Conservation (phyloP, 2,113 vertebrate genomes). For the Phylloscopus trochilus region DNA sequence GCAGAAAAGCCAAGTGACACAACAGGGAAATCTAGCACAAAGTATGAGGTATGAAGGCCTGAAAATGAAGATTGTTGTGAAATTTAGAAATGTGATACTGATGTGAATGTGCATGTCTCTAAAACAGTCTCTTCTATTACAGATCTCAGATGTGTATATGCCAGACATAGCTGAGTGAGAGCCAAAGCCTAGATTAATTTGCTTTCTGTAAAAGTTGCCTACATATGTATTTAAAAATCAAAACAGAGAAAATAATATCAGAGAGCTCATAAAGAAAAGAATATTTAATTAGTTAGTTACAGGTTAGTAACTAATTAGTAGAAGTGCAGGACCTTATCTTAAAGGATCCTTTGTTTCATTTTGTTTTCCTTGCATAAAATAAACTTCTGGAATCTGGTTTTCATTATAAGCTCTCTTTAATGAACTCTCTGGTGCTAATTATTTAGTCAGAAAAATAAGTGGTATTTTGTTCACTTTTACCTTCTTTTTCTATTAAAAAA, state of each 20-base stretch:
- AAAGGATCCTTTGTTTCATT: not conserved
- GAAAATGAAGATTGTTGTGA: conserved; percentile 8
- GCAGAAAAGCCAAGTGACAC: conserved; percentile 4
- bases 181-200: conserved; percentile 34
- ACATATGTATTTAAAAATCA: not conserved
- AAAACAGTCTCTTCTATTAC: not conserved
- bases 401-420: not conserved
- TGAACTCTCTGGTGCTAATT: not conserved
- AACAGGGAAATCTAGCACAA: not conserved
- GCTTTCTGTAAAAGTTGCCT: not conserved
- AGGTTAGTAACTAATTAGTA: not conserved
- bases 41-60: not conserved
- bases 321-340: not conserved
- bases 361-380: not conserved
- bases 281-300: not conserved
- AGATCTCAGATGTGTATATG: conserved; percentile 7
- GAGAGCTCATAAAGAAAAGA: not conserved
- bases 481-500: not conserved
- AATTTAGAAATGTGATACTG: not conserved
- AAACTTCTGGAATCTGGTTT: not conserved
- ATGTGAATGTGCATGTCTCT: not conserved
- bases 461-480: not conserved
- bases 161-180: conserved; percentile 22
- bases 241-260: not conserved
- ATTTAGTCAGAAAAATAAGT: not conserved